Conservation (phyloP, 1,140 invertebrate species). For the Lasioglossum baleicum region DNA sequence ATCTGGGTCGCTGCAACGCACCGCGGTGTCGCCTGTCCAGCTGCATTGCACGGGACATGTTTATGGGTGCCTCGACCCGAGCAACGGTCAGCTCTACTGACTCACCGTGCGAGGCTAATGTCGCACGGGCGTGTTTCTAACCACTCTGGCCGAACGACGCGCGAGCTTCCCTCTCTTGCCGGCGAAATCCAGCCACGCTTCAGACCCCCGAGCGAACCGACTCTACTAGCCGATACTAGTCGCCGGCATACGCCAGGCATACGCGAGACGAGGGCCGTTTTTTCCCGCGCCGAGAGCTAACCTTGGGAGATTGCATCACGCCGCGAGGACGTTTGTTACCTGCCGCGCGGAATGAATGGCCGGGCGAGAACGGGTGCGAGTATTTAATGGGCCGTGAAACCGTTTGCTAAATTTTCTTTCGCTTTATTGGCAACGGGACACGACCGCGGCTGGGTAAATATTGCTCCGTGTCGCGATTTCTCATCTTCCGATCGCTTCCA, state of each 20-base stretch:
- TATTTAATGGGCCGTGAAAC: conserved; percentile 26
- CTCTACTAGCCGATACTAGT: neutral
- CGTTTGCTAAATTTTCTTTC: conserved; percentile 10
- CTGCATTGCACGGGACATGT: conserved; percentile 55
- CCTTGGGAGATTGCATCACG: conserved; percentile 36
- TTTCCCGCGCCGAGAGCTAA: neutral
- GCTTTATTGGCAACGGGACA: no score
- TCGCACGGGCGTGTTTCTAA: conserved; percentile 47
- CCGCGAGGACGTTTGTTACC: conserved; percentile 44
- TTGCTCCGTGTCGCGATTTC: no score
- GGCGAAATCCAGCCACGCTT: no score
- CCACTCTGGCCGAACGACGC: conserved; percentile 19
- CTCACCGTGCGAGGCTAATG: conserved; percentile 55
- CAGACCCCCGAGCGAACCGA: neutral
- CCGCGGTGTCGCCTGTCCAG: conserved; percentile 54
- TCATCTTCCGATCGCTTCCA: no score
- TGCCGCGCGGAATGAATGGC: conserved; percentile 29
- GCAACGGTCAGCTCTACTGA: conserved; percentile 59
- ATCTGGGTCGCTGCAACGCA: conserved; percentile 58
- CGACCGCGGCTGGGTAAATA: no score
- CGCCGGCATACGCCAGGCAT: neutral
- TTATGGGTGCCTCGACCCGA: conserved; percentile 53
- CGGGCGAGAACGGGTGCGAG: no score
- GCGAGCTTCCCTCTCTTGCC: no score
- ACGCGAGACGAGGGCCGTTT: neutral